Evolutionary conservation across 2,888 invertebrate species (phyloP).

Genomic region (Allygus modestus): DNA sequence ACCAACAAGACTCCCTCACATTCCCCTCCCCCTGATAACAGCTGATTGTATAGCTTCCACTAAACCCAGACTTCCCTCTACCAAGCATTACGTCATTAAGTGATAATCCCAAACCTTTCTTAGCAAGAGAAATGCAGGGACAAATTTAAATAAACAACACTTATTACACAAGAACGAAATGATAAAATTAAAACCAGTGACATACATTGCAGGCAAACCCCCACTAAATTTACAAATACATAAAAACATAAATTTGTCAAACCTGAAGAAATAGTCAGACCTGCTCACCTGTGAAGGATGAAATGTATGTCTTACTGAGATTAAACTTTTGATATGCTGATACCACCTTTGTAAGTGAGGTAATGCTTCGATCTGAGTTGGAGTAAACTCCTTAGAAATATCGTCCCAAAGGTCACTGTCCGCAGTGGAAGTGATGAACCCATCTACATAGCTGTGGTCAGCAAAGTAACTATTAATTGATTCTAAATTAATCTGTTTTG

Average conservation of each 20-base stretch:
- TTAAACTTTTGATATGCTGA: conserved; percentile 56
- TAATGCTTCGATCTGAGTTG: conserved; percentile 11
- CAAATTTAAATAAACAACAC: not conserved
- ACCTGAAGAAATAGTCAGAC: not conserved
- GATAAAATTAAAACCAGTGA: not conserved
- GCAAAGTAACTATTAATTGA: conserved; percentile 41
- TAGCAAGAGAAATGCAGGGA: no score
- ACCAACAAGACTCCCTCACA: no score
- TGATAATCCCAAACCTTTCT: no score
- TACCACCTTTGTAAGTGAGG: conserved; percentile 47
- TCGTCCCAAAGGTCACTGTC: conserved; percentile 31
- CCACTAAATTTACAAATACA: no score
- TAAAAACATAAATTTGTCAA: no score
- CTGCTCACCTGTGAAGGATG: conserved; percentile 42
- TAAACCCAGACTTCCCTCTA: no score
- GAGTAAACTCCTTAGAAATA: conserved; percentile 22
- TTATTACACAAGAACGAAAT: no score
- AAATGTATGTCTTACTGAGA: conserved; percentile 4
- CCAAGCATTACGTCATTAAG: no score
- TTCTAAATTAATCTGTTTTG: conserved; percentile 30
- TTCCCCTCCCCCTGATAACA: no score
- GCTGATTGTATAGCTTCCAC: no score
- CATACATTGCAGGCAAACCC: conserved; percentile 2
- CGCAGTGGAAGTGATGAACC: conserved; percentile 10
- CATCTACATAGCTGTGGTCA: conserved; percentile 56